These are phyloP conservation scores for Eilema depressum DNA, from an alignment of 2,888 invertebrate species.

Conservation along the genomic window DNA sequence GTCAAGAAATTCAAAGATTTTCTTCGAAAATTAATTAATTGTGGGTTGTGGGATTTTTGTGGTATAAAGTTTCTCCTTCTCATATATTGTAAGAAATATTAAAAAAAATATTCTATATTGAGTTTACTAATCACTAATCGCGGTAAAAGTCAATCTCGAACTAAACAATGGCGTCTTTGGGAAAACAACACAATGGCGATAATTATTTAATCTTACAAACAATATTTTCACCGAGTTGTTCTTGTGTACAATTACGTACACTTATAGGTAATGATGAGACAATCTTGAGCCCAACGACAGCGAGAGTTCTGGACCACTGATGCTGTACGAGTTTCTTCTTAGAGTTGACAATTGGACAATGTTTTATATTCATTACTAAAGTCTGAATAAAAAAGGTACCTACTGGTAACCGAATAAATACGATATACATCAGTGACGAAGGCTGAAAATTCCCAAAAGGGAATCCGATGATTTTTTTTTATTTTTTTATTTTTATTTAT, in stretches of 20 bases:
- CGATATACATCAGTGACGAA: too few species aligned
- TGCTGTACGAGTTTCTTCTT: background rate
- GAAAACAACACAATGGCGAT: conserved; percentile 13
- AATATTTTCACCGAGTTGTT: conserved; percentile 13
- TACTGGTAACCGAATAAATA: too few species aligned
- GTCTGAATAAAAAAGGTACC: too few species aligned
- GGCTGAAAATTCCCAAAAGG: too few species aligned
- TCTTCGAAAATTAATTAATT: too few species aligned
- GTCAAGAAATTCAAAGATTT: too few species aligned
- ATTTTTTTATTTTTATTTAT: too few species aligned
- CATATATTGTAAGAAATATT: background rate
- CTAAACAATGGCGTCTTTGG: conserved; percentile 17
- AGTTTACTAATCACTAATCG: conserved; percentile 10
- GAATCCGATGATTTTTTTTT: too few species aligned
- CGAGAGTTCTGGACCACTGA: conserved; percentile 2
- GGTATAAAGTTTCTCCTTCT: too few species aligned
- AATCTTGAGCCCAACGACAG: background rate
- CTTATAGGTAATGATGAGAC: background rate
- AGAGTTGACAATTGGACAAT: background rate
- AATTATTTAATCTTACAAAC: conserved; percentile 15
- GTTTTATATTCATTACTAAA: too few species aligned
- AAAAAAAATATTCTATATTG: background rate
- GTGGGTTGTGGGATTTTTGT: too few species aligned
- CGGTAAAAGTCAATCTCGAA: conserved; percentile 14
- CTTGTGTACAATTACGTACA: conserved; percentile 3